Conservation (phyloP, 2,113 vertebrate species). For the Capreolus pygargus region DNA sequence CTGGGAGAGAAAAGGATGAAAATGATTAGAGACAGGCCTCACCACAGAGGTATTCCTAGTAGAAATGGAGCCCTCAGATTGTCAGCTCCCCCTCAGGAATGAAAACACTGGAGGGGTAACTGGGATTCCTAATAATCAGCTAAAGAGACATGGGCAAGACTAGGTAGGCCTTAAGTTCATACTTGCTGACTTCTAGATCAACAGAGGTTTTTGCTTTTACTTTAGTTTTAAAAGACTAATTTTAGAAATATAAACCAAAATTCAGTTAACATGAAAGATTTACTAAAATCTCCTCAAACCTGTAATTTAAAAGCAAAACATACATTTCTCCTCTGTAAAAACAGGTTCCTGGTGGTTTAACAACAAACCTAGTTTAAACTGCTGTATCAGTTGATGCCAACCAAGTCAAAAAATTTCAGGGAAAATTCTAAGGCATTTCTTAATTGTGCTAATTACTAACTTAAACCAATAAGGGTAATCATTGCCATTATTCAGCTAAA, state of each 20-base stretch:
- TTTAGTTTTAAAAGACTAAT: constrained; percentile 29
- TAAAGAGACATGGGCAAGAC: neutral
- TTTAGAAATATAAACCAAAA: constrained; percentile 44
- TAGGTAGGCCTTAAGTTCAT: neutral
- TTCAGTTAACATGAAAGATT: constrained; percentile 3
- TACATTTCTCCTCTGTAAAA: constrained; percentile 19
- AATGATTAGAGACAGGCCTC: neutral
- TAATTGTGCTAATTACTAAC: constrained; percentile 18
- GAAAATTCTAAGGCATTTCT: constrained; percentile 12
- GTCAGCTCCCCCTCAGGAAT: neutral
- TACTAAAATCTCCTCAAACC: constrained; percentile 4
- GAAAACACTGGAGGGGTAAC: neutral
- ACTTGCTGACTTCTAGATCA: neutral
- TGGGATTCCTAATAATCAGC: neutral
- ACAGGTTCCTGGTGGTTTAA: neutral
- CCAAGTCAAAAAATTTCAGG: neutral
- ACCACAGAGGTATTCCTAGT: neutral
- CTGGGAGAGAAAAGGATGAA: neutral
- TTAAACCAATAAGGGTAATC: neutral
- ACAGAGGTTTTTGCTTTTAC: neutral
- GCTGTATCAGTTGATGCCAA: neutral
- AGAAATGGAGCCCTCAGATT: neutral
- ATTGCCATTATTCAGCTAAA: neutral
- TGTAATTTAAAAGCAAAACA: constrained; percentile 26
- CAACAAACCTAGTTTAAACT: neutral